Evolutionary conservation across 1,140 invertebrate species (phyloP).

Genomic region (Cecropterus lyciades): DNA sequence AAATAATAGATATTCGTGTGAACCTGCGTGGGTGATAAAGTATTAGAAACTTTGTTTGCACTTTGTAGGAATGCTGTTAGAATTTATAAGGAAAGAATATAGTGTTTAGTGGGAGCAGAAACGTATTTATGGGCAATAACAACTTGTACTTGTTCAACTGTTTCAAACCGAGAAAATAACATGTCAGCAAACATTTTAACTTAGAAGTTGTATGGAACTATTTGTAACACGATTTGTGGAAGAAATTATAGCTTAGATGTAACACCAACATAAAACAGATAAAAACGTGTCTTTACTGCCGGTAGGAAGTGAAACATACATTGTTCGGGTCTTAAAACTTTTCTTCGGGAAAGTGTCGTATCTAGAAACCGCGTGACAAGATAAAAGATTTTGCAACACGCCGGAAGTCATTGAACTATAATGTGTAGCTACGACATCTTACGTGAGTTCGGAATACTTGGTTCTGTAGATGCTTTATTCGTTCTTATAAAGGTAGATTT

Average conservation of each 20-base stretch:
- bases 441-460: too few relatives aligned
- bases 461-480: too few relatives aligned
- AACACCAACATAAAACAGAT: background rate
- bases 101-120: background rate
- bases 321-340: conserved; percentile 5
- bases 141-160: background rate
- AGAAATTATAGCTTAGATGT: background rate
- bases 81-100: too few relatives aligned
- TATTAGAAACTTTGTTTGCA: too few relatives aligned
- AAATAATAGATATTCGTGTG: conserved; percentile 6
- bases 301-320: conserved; percentile 9
- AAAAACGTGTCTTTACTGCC: conserved; percentile 4
- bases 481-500: too few relatives aligned
- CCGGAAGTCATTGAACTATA: too few relatives aligned
- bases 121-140: background rate
- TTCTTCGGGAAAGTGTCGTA: background rate
- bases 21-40: background rate
- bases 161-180: background rate
- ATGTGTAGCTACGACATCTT: background rate
- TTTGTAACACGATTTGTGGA: too few relatives aligned
- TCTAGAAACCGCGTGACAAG: background rate
- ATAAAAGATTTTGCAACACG: background rate
- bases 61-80: background rate
- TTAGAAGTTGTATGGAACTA: background rate
- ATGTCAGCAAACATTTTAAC: background rate